A percentile compares a stretch with the other conserved stretches of the same genome.
Evolutionary conservation across 2,797 vertebrate genomes (phyloP).

Genomic region (Galagoides demidoff): DNA sequence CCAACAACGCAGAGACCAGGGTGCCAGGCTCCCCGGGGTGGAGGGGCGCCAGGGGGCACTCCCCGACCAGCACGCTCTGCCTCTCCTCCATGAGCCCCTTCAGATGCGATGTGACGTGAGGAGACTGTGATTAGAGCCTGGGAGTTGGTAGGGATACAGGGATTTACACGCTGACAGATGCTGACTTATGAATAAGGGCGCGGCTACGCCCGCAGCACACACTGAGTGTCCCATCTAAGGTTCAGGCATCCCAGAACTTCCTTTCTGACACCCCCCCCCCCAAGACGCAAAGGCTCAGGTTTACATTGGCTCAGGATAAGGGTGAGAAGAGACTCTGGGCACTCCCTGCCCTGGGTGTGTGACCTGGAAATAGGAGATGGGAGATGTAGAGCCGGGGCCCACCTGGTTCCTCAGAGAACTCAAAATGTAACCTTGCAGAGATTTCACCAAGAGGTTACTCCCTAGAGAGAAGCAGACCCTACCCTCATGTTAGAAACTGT

Average conservation of each 20-base stretch:
- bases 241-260: not conserved
- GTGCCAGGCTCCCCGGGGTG: not conserved
- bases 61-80: accelerated
- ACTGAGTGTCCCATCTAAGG: not conserved
- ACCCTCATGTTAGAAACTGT: not conserved
- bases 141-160: accelerated
- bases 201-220: not conserved
- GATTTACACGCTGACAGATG: accelerated
- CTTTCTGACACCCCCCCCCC: not conserved
- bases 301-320: not conserved
- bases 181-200: not conserved
- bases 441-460: not conserved
- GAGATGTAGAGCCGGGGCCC: not conserved
- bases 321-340: not conserved
- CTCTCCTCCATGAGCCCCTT: not conserved
- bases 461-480: not conserved
- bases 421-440: not conserved
- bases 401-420: not conserved
- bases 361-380: not conserved
- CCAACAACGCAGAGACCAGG: not conserved
- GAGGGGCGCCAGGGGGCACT: not conserved
- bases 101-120: no score
- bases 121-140: not conserved
- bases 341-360: not conserved
- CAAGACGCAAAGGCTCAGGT: not conserved